Evolutionary conservation across 2,888 invertebrate genomes (phyloP).

Genomic region (Melanotus villosus): DNA sequence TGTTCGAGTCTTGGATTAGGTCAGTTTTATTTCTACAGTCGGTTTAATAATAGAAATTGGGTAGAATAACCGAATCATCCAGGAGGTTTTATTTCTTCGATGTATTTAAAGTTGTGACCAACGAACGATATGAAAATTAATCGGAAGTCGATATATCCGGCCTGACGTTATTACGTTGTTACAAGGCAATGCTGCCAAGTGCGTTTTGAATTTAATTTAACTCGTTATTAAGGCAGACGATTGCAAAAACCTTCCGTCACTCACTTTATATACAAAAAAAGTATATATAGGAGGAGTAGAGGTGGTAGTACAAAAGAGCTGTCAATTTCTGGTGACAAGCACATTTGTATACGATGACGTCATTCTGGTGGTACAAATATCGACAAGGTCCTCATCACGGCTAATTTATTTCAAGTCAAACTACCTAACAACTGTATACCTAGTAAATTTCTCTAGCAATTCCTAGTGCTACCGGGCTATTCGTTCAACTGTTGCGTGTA

Average conservation of each 20-base stretch:
- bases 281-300: too few species aligned
- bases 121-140: not conserved
- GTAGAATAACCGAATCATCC: not conserved
- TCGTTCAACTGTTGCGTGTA: slow-evolving; percentile 15
- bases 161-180: not conserved
- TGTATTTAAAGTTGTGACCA: not conserved
- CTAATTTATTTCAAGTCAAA: slow-evolving; percentile 21
- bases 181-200: not conserved
- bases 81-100: not conserved
- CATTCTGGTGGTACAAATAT: slow-evolving; percentile 14
- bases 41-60: slow-evolving; percentile 15
- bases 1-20: slow-evolving; percentile 19
- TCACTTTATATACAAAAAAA: too few species aligned
- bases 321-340: slow-evolving; percentile 13
- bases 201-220: not conserved
- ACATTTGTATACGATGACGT: slow-evolving; percentile 9
- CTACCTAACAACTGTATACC: not conserved
- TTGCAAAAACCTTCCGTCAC: too few species aligned
- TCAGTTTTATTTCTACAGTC: slow-evolving; percentile 20
- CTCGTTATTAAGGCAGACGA: too few species aligned
- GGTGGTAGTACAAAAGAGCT: not conserved
- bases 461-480: not conserved
- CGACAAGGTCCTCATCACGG: slow-evolving; percentile 12
- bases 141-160: slow-evolving; percentile 13
- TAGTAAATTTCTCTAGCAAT: not conserved